Conservation (phyloP, 2,888 invertebrate genomes). For the Taphrorychus bicolor region DNA sequence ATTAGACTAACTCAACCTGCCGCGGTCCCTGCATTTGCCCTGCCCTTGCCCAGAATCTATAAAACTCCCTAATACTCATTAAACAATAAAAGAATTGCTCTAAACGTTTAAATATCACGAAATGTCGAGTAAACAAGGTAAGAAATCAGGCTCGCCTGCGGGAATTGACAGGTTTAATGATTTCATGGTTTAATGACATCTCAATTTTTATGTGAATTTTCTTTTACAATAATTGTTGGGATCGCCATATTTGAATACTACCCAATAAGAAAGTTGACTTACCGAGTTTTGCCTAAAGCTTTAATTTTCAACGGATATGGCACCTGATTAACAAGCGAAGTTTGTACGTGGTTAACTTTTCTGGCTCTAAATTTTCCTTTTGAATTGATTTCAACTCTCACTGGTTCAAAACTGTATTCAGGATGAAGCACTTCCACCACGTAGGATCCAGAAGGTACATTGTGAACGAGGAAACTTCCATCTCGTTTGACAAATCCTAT, state of each 20-base stretch:
- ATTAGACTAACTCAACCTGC: too few species aligned
- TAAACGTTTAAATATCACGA: too few species aligned
- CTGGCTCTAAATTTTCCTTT: constrained; percentile 97
- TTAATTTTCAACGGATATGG: constrained; percentile 93
- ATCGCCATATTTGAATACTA: not conserved
- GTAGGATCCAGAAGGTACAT: constrained; percentile 91
- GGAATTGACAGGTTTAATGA: too few species aligned
- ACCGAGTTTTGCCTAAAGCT: constrained; percentile 74
- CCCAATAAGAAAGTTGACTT: not conserved
- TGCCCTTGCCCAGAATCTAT: too few species aligned
- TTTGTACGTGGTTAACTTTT: constrained; percentile 93
- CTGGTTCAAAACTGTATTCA: constrained; percentile 91
- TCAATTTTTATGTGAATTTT: too few species aligned
- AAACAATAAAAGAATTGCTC: too few species aligned
- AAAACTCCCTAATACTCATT: too few species aligned
- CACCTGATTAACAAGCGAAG: constrained; percentile 86
- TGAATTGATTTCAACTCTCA: constrained; percentile 95
- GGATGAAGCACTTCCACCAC: constrained; percentile 92
- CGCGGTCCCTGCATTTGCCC: too few species aligned
- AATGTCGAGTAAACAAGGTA: too few species aligned
- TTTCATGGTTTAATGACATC: too few species aligned
- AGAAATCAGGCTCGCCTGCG: too few species aligned
- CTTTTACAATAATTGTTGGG: too few species aligned
- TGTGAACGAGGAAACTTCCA: constrained; percentile 88
- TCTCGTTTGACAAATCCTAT: constrained; percentile 81